Percentiles rank a stretch among this genome's conserved stretches.
These are phyloP conservation scores for Tridacna gigas DNA, from an alignment of 2,888 invertebrate species.

Conservation along the genomic window DNA sequence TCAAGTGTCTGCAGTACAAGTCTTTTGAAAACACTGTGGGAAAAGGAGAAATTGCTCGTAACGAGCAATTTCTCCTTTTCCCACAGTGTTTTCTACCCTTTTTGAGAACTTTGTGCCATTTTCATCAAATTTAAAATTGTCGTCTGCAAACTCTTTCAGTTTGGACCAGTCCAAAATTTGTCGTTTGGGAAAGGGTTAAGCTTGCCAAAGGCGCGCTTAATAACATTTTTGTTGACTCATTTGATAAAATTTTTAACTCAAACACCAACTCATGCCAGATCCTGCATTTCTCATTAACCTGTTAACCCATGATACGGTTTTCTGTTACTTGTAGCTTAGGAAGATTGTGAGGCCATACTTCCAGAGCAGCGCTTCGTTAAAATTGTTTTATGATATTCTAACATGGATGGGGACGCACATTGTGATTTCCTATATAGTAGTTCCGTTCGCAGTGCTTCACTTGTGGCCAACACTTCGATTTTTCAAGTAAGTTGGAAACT, in stretches of 20 bases:
- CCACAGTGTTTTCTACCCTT: too few species aligned
- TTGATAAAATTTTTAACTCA: too few species aligned
- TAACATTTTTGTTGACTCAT: too few species aligned
- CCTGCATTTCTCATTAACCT: background rate
- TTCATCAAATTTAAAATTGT: too few species aligned
- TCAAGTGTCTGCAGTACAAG: background rate
- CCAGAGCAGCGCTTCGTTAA: constrained; percentile 73
- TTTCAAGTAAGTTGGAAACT: constrained; percentile 69
- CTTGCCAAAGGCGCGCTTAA: too few species aligned
- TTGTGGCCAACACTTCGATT: constrained; percentile 64
- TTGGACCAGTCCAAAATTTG: too few species aligned
- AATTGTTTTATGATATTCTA: constrained; percentile 69
- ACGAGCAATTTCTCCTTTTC: background rate
- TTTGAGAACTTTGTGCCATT: too few species aligned
- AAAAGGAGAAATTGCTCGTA: constrained; percentile 1
- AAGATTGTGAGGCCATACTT: constrained; percentile 92
- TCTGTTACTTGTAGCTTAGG: constrained; percentile 88
- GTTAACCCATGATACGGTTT: background rate
- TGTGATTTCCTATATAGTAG: constrained; percentile 68
- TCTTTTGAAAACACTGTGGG: background rate
- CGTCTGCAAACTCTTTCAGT: too few species aligned
- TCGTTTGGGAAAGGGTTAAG: too few species aligned
- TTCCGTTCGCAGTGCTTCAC: constrained; percentile 72
- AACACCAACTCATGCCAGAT: too few species aligned
- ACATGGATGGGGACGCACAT: constrained; percentile 75